Base-by-base conservation (phyloP, 2,888 invertebrate species). In the Drosophila trichaetosa region DNA sequence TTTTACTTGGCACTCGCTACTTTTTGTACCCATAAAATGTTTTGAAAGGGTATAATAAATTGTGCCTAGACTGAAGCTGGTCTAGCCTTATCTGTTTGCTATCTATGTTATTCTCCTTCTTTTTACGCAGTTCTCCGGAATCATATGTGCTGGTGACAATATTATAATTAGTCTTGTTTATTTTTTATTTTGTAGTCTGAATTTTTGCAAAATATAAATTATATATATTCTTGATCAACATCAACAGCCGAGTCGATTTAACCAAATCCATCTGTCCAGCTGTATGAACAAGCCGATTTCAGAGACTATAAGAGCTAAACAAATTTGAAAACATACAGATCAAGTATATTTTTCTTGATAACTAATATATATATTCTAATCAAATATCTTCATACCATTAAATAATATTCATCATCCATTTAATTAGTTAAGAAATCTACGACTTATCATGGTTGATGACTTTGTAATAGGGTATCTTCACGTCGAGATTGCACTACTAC, bases 11-110 rank as follows among this genome's bases (percentile, higher is more conserved):
- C 40, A 59, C 58, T 68, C 67, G 58, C 36, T 52, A 46, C 1
- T 33, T 29, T 16, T 36, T 16, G 49, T 69, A 61, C 53, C 70
- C 61, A 18, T 18, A 21, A 53, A 34, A 18, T 34, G 2, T 11
- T 6, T 6, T 10, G 5, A 11, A 18, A 5, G 2, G 31, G 10
- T 38, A 24, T 31, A 21, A 24, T 36, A 18, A 46, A 16, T 24
- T 24, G 4, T 16, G 46, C 8, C 2, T 46, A 16, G 6, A 13
- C 21, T 8, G 16, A 27, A 27, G 2, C 24, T 2, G 8, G 21
- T 0, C 6, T n/a, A 6, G n/a, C 18, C 10, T 16, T 16, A 46
- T 24, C 16, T 2, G 16, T 24, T 16, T 24, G 46, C 4, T 4
- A 16, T 16, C 16, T 24, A 16, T 46, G 46, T 24, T 16, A 24